Percentiles rank a stretch among this genome's conserved stretches.
Evolutionary conservation across 2,888 invertebrate genomes (phyloP).

Genomic region (Exocentrus adspersus): DNA sequence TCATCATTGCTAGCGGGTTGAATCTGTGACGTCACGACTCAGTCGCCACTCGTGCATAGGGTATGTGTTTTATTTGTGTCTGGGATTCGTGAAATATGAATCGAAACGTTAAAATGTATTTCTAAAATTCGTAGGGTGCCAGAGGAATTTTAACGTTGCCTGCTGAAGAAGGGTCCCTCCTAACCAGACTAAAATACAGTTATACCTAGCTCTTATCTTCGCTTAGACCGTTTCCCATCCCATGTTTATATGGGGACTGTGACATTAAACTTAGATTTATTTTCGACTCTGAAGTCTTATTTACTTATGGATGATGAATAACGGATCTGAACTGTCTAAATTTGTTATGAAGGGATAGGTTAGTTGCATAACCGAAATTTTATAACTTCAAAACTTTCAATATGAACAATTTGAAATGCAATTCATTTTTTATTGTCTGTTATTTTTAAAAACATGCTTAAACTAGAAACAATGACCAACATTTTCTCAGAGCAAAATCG

Average conservation of each 20-base stretch:
- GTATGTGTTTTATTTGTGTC: conserved; percentile 48
- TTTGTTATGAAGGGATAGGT: neutral
- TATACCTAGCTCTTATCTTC: conserved; percentile 36
- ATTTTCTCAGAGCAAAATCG: too few relatives aligned
- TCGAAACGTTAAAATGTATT: conserved; percentile 52
- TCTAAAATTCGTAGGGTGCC: conserved; percentile 45
- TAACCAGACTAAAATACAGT: conserved; percentile 29
- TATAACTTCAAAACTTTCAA: neutral
- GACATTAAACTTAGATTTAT: conserved; percentile 36
- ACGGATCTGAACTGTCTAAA: neutral
- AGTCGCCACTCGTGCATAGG: conserved; percentile 46
- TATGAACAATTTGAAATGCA: neutral
- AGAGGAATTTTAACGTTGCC: conserved; percentile 42
- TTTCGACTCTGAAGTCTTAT: conserved; percentile 32
- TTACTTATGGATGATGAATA: conserved; percentile 19
- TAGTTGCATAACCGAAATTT: neutral
- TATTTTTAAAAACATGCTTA: too few relatives aligned
- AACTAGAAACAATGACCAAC: too few relatives aligned
- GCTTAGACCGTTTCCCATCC: conserved; percentile 35
- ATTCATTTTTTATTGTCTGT: too few relatives aligned
- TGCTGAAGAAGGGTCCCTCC: conserved; percentile 36
- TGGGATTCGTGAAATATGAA: conserved; percentile 51
- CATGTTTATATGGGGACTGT: conserved; percentile 31
- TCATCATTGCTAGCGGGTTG: conserved; percentile 46
- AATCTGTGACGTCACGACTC: conserved; percentile 45